Conservation (phyloP, 2,113 vertebrate species). For the Haemorhous mexicanus region DNA sequence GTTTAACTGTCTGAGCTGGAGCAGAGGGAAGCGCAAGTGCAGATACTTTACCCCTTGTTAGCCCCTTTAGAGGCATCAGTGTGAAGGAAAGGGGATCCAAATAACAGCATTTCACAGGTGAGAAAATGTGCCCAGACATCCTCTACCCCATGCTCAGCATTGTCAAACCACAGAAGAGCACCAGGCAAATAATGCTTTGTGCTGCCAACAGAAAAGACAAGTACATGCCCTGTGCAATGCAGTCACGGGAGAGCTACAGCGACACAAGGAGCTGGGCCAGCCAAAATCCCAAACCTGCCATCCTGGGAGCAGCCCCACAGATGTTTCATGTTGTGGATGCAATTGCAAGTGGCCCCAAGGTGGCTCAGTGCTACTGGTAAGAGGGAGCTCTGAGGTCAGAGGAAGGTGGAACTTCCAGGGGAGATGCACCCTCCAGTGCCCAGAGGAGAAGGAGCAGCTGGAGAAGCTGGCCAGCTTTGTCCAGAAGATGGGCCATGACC, state of each 20-base stretch:
- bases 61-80: accelerated
- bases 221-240: neutral
- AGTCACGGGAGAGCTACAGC: neutral
- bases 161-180: neutral
- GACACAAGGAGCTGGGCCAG: neutral
- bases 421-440: neutral
- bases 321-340: neutral
- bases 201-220: neutral
- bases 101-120: neutral
- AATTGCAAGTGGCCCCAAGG: accelerated
- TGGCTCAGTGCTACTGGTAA: accelerated
- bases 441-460: neutral
- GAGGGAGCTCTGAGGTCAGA: neutral
- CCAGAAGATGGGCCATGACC: neutral
- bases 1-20: neutral
- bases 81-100: neutral
- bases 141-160: neutral
- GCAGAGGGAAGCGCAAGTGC: accelerated
- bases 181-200: neutral
- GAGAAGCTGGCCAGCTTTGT: neutral
- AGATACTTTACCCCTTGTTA: neutral
- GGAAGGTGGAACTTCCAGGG: neutral
- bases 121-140: neutral
- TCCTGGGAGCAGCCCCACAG: neutral
- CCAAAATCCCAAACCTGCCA: neutral